These are phyloP conservation scores for Propithecus perrieri DNA, from an alignment of 2,797 vertebrate genomes.

Conservation along the genomic window DNA sequence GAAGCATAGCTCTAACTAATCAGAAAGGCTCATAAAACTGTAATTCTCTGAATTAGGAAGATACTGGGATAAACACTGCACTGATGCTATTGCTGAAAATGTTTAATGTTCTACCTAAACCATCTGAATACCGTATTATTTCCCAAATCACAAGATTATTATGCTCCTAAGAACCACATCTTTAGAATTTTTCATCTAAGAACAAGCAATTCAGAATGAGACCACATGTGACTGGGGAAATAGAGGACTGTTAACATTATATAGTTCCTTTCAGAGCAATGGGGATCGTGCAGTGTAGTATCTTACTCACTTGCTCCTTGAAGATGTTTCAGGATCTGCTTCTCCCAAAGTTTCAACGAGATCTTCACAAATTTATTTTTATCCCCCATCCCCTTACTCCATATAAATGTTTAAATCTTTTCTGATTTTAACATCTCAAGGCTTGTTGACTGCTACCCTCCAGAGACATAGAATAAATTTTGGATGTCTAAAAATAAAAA, in stretches of 20 bases:
- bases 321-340: neutral
- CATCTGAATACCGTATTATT: neutral
- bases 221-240: neutral
- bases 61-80: neutral
- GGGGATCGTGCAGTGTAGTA: neutral
- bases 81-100: neutral
- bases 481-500: neutral
- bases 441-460: neutral
- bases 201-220: neutral
- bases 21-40: neutral
- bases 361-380: neutral
- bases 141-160: neutral
- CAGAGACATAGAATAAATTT: neutral
- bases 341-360: neutral
- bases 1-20: neutral
- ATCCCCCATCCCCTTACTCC: neutral
- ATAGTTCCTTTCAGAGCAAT: neutral
- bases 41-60: neutral
- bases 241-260: neutral
- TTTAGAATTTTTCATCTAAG: neutral
- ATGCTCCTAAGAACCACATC: neutral
- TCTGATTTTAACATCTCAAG: neutral
- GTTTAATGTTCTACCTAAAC: neutral
- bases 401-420: neutral
- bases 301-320: neutral